phyloP scores from a whole-genome alignment of 2,888 invertebrate genomes.

The Brachycybe producta region DNA sequence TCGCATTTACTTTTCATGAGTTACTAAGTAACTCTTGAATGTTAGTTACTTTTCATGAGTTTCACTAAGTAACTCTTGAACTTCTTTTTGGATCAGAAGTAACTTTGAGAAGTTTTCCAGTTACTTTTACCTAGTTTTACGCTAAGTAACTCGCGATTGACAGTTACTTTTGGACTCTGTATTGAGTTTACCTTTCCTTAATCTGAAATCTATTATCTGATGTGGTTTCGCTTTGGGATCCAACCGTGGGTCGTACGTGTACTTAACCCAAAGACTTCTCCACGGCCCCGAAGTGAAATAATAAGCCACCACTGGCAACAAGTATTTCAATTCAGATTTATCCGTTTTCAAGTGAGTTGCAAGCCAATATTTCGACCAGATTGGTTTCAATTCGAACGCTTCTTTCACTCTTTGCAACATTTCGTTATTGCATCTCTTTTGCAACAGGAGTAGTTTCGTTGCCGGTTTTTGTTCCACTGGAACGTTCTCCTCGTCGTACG shows the following conservation, averaged over 20 bases:
- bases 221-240: conserved; percentile 64
- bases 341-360: conserved; percentile 31
- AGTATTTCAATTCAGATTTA: conserved; percentile 44
- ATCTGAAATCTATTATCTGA: conserved; percentile 70
- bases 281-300: conserved; percentile 84
- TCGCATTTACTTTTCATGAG: too few species aligned
- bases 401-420: conserved; percentile 10
- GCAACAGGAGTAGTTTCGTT: conserved; percentile 32
- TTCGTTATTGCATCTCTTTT: conserved; percentile 32
- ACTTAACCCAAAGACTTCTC: conserved; percentile 76
- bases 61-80: too few species aligned
- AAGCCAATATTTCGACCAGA: conserved; percentile 75
- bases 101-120: too few species aligned
- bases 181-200: conserved; percentile 31
- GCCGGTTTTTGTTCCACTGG: conserved; percentile 49
- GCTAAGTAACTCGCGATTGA: too few species aligned
- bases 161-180: too few species aligned
- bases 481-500: conserved; percentile 48
- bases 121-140: too few species aligned
- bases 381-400: conserved; percentile 68
- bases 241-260: conserved; percentile 82
- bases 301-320: conserved; percentile 71
- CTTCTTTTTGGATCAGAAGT: too few species aligned
- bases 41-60: too few species aligned
- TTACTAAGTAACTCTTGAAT: too few species aligned